Evolutionary conservation across 2,113 vertebrate species (phyloP).

Genomic region (Anoplopoma fimbria): DNA sequence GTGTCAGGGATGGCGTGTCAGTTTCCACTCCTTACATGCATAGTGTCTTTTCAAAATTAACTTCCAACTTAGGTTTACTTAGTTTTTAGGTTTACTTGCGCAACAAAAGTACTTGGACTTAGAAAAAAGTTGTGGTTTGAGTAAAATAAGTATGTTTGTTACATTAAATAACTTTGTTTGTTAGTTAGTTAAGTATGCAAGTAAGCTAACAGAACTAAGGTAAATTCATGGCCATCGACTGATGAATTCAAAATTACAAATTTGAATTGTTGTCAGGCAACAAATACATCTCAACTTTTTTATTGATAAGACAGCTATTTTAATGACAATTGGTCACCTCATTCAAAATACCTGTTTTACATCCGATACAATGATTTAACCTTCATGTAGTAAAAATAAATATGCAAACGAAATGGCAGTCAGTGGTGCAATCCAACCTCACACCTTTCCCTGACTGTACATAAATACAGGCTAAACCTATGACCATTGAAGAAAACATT

Average conservation of each 20-base stretch:
- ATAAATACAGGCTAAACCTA: neutral
- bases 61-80: no score
- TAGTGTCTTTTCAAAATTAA: neutral
- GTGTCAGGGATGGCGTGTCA: no score
- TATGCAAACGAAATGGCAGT: neutral
- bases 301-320: neutral
- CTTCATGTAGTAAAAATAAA: neutral
- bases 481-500: neutral
- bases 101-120: neutral
- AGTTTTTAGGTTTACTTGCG: neutral
- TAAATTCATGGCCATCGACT: no score
- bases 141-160: neutral
- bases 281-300: neutral
- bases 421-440: neutral
- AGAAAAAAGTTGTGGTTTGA: no score
- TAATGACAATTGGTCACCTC: neutral
- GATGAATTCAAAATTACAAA: no score
- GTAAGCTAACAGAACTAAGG: no score
- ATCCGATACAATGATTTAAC: neutral
- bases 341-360: neutral
- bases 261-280: neutral
- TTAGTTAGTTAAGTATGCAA: neutral
- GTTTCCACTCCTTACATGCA: neutral
- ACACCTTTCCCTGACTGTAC: neutral
- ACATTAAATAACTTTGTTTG: neutral